A percentile compares a stretch with the other conserved stretches of the same genome.
Evolutionary conservation across 2,888 invertebrate genomes (phyloP).

Genomic region (Tridacna crocea): DNA sequence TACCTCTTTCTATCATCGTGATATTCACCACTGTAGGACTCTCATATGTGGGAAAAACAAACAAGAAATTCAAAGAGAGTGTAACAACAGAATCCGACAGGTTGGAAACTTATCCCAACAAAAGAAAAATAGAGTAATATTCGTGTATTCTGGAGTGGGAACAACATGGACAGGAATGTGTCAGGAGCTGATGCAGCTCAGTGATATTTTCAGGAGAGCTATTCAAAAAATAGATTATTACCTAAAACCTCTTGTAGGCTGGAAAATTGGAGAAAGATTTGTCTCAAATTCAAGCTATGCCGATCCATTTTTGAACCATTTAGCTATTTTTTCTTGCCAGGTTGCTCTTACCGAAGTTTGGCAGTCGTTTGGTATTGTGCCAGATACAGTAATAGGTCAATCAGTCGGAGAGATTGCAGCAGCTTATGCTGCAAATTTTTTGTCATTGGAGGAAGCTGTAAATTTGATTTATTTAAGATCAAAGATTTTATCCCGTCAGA

Average conservation of each 20-base stretch:
- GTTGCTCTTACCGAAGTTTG: conserved; percentile 62
- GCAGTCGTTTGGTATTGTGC: conserved; percentile 58
- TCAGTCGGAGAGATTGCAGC: conserved; percentile 75
- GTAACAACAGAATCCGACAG: not conserved
- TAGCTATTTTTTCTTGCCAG: conserved; percentile 71
- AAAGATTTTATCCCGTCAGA: conserved; percentile 49
- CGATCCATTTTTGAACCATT: conserved; percentile 66
- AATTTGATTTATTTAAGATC: conserved; percentile 68
- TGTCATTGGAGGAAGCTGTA: conserved; percentile 64
- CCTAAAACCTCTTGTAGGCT: conserved; percentile 49
- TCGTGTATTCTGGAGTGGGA: conserved; percentile 77
- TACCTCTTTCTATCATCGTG: conserved; percentile 34
- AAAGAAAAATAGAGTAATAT: conserved; percentile 28
- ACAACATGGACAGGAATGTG: conserved; percentile 77
- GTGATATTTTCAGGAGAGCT: conserved; percentile 57
- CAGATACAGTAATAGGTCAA: conserved; percentile 68
- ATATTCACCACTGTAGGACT: not conserved
- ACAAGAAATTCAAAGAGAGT: conserved; percentile 5
- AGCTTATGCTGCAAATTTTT: conserved; percentile 60
- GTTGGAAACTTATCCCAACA: not conserved
- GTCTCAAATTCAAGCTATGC: conserved; percentile 28
- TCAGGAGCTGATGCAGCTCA: conserved; percentile 58
- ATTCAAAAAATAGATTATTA: conserved; percentile 61
- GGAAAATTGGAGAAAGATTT: conserved; percentile 35
- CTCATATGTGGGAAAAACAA: conserved; percentile 8